A percentile compares a stretch with the other conserved stretches of the same genome.
These are phyloP conservation scores for Gyps fulvus DNA, from an alignment of 2,113 vertebrate species.

Conservation along the genomic window DNA sequence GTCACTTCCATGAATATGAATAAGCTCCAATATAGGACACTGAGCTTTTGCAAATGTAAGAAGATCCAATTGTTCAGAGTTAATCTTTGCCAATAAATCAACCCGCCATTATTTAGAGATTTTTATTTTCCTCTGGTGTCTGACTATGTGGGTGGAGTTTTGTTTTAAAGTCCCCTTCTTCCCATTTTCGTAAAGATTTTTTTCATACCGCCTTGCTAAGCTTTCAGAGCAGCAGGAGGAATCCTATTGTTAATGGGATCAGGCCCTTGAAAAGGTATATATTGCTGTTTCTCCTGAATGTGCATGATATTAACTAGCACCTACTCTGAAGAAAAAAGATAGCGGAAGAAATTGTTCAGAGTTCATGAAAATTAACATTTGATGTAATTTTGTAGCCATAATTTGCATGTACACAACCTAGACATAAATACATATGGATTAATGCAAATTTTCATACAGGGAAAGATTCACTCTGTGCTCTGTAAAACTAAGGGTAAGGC, in stretches of 20 bases:
- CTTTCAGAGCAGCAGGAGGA: neutral
- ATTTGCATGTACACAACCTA: constrained; percentile 42
- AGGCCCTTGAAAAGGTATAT: neutral
- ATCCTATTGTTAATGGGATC: neutral
- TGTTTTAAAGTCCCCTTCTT: neutral
- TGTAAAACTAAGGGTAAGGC: constrained; percentile 25
- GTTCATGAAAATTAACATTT: constrained; percentile 12
- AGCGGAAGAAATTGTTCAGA: neutral
- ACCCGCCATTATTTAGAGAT: neutral
- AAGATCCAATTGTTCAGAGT: neutral
- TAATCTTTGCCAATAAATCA: constrained; percentile 30
- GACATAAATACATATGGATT: constrained; percentile 53
- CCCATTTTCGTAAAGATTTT: neutral
- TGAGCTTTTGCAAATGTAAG: constrained; percentile 26
- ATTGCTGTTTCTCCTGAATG: neutral
- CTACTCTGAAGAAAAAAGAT: neutral
- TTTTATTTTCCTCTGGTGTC: neutral
- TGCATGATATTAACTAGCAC: neutral
- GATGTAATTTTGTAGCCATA: neutral
- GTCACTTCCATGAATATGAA: constrained; percentile 52
- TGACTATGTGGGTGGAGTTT: neutral
- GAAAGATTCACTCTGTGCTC: constrained; percentile 7
- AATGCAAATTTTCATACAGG: constrained; percentile 39
- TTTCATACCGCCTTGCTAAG: neutral
- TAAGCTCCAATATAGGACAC: constrained; percentile 46